Conservation (phyloP, 2,113 vertebrate genomes). For the Callipepla squamata region DNA sequence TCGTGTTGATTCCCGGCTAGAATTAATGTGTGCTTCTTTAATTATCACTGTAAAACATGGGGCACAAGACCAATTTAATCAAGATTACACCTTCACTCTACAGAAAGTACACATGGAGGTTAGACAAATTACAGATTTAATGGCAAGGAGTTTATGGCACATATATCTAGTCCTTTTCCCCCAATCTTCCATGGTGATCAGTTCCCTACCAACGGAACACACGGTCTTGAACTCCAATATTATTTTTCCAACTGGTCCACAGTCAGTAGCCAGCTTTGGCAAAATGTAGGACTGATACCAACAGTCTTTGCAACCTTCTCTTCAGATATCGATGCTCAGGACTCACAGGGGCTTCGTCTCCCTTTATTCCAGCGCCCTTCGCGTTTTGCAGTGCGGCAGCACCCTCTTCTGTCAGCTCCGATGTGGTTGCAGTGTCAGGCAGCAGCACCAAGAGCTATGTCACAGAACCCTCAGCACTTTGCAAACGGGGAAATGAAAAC, state of each 20-base stretch:
- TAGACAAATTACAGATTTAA: background rate
- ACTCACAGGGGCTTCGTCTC: background rate
- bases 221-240: background rate
- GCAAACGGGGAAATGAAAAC: background rate
- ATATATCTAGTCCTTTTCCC: background rate
- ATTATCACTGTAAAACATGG: background rate
- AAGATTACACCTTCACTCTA: background rate
- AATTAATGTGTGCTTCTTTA: background rate
- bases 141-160: background rate
- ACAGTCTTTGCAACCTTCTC: background rate
- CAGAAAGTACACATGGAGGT: background rate
- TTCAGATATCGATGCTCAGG: background rate
- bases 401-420: background rate
- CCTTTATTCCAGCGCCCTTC: background rate
- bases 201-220: background rate
- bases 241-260: too few species aligned
- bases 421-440: background rate
- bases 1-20: background rate
- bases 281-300: background rate
- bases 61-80: background rate
- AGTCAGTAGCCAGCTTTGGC: too few species aligned
- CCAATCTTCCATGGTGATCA: background rate
- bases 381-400: background rate
- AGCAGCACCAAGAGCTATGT: background rate
- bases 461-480: background rate